These are phyloP conservation scores for Xenus cinereus DNA, from an alignment of 2,113 vertebrate genomes.

Conservation along the genomic window DNA sequence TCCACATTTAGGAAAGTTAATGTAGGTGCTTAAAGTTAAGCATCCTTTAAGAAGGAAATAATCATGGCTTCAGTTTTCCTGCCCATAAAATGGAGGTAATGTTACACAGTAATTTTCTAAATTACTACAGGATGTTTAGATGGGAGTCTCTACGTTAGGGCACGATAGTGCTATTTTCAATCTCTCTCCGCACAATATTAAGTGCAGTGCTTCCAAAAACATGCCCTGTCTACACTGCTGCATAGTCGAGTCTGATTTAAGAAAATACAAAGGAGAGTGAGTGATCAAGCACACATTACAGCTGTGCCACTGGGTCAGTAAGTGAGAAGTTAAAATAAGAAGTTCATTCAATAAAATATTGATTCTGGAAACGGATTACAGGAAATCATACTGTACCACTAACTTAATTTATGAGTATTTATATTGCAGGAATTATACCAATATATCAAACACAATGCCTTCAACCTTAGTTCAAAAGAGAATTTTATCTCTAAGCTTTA, in stretches of 20 bases:
- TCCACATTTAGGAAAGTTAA: neutral
- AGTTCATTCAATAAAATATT: slow-evolving; percentile 66
- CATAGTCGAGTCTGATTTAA: neutral
- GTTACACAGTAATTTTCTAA: slow-evolving; percentile 18
- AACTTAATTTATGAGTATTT: slow-evolving; percentile 66
- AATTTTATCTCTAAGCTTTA: slow-evolving; percentile 66
- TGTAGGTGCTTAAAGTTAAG: neutral
- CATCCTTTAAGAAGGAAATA: slow-evolving; percentile 14
- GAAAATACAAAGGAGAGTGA: neutral
- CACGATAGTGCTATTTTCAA: neutral
- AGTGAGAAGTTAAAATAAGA: slow-evolving; percentile 64
- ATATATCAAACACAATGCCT: slow-evolving; percentile 55
- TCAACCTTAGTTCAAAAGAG: slow-evolving; percentile 57
- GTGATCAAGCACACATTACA: slow-evolving; percentile 46
- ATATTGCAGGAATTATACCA: slow-evolving; percentile 59
- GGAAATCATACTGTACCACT: slow-evolving; percentile 50
- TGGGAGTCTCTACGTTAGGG: neutral
- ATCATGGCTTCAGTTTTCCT: neutral
- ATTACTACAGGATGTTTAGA: slow-evolving; percentile 37
- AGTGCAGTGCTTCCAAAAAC: neutral
- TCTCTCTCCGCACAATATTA: neutral
- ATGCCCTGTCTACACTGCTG: neutral
- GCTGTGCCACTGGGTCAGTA: slow-evolving; percentile 49
- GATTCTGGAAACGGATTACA: slow-evolving; percentile 69
- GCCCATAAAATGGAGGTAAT: neutral